Evolutionary conservation across 1,140 invertebrate genomes (phyloP).

Genomic region (Drosophila micromelanica): DNA sequence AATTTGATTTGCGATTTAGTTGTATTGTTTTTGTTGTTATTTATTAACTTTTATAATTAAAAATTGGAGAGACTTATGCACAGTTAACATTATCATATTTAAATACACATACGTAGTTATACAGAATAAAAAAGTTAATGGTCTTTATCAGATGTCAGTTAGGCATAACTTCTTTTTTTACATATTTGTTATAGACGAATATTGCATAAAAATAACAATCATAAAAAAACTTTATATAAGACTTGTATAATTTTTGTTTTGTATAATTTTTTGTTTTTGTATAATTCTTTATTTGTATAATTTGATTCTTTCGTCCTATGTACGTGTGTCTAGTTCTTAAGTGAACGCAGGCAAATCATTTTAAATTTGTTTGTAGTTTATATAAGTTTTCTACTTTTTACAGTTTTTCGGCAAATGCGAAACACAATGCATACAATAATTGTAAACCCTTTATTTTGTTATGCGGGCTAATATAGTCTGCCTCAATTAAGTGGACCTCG

Average conservation of each 20-base stretch:
- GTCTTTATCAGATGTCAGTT: constrained; percentile 57
- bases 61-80: constrained; percentile 75
- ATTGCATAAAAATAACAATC: constrained; percentile 80
- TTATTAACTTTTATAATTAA: constrained; percentile 65
- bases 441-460: constrained; percentile 33
- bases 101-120: constrained; percentile 67
- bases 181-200: constrained; percentile 53
- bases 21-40: constrained; percentile 36
- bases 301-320: constrained; percentile 7
- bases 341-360: constrained; percentile 31
- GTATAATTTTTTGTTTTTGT: constrained; percentile 9
- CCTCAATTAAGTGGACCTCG: constrained; percentile 5
- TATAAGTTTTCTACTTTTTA: constrained; percentile 69
- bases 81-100: constrained; percentile 64
- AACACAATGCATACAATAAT: constrained; percentile 41
- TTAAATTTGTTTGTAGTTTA: constrained; percentile 26
- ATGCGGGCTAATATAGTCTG: constrained; percentile 29
- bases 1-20: constrained; percentile 58
- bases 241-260: constrained; percentile 40
- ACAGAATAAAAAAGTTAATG: constrained; percentile 71
- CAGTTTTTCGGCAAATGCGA: constrained; percentile 61
- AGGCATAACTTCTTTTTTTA: constrained; percentile 56
- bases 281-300: constrained; percentile 16
- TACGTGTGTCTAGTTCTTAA: constrained; percentile 5
- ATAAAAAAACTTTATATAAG: constrained; percentile 70